Evolutionary conservation across 1,140 invertebrate species (phyloP), one percentile per base, ranked within the genome.

Genomic region (Atta texana): DNA sequence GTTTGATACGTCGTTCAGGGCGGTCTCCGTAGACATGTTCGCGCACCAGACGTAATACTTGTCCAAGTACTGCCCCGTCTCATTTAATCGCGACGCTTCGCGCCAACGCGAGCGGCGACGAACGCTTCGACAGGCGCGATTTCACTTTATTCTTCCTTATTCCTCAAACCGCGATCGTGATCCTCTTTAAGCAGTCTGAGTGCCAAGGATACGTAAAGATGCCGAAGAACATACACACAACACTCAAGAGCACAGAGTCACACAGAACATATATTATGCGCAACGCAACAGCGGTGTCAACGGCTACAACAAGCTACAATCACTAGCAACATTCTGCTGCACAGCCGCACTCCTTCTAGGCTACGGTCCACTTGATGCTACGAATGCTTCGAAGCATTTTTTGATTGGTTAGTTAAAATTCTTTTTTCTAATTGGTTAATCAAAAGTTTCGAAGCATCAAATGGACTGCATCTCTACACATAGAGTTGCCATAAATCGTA

Each of bases 11-110:
- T 93, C 93, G 21, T 88, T 92, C 53, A 78, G 71, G 63, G 90
- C 80, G 63, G 87, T 44, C 28, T 92, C 89, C 80, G 53, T 63
- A 55, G 93, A 92, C 93, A 94, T 94, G 88, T 90, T 91, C 39
- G 68, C 53, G 21, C 90, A 89, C 80, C 57, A 86, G 77, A 86
- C 44, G 77, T 86, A 86, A 39, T 89, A 91, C 87, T 84, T 91
- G 63, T 78, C 81, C 3, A 89, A 5, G 76, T 91, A 86, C 31
- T 88, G 86, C 66, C 74, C 86, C 81, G 87, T 91, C 51, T 91
- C 90, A 91, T 91, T 78, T 85, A 90, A 90, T 85, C 69, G 59
- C 49, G 75, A 18, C 39, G 51, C 78, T 61, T 77, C 77, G 63
- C 75, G 71, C 66, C 68, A 61, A 68, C 18, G 68, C 57, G 71